Evolutionary conservation across 1,140 invertebrate species (phyloP).

Genomic region (Drosophila arizonae): DNA sequence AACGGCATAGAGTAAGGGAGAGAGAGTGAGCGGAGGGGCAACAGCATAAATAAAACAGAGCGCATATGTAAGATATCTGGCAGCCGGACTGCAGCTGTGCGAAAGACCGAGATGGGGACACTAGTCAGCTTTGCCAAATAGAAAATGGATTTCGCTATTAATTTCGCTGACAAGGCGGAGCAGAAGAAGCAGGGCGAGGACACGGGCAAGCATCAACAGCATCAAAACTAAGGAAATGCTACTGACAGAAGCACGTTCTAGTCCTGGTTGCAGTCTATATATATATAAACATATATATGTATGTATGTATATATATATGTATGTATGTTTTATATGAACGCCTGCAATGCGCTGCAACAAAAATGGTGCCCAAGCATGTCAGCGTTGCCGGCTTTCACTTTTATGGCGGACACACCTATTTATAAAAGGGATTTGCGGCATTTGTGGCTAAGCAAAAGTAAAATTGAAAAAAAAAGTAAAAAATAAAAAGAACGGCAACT

Average conservation of each 20-base stretch:
- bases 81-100: conserved; percentile 21
- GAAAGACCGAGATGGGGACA: conserved; percentile 8
- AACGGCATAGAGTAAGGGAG: neutral
- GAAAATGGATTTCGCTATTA: conserved; percentile 79
- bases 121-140: conserved; percentile 43
- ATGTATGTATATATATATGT: neutral
- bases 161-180: conserved; percentile 69
- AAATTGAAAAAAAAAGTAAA: conserved; percentile 40
- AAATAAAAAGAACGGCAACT: conserved; percentile 46
- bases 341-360: conserved; percentile 61
- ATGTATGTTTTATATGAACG: conserved; percentile 20
- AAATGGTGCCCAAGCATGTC: conserved; percentile 38
- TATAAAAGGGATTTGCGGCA: conserved; percentile 72
- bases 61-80: conserved; percentile 21
- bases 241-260: conserved; percentile 45
- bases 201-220: conserved; percentile 59
- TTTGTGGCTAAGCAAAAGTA: conserved; percentile 65
- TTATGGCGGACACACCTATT: conserved; percentile 73
- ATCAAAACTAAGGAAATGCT: conserved; percentile 70
- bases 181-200: conserved; percentile 14
- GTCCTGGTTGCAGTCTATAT: conserved; percentile 7
- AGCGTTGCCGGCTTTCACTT: conserved; percentile 63
- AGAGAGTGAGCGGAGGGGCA: neutral
- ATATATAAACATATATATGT: neutral
- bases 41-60: conserved; percentile 39